These are phyloP conservation scores for Paguma larvata DNA, from an alignment of 2,797 vertebrate genomes.

Conservation along the genomic window DNA sequence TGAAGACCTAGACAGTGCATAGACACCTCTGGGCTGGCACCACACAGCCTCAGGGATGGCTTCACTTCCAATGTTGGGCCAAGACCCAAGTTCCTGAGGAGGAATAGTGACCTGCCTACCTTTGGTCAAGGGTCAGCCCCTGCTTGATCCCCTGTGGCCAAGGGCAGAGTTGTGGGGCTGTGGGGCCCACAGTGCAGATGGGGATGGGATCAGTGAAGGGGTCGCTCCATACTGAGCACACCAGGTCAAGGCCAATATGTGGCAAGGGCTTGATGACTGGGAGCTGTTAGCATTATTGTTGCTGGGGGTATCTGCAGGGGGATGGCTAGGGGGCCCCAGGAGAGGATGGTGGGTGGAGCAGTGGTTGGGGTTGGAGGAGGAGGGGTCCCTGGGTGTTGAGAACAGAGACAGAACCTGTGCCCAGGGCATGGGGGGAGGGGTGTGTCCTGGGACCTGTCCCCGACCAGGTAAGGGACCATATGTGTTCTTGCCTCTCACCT, in stretches of 20 bases:
- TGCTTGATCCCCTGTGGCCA: not conserved
- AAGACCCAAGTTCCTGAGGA: not conserved
- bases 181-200: not conserved
- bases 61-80: not conserved
- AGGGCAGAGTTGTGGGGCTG: not conserved
- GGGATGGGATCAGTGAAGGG: not conserved
- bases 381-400: too few relatives aligned
- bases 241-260: fast-evolving
- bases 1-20: not conserved
- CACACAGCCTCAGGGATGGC: not conserved
- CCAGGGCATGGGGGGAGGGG: not conserved
- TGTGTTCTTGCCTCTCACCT: not conserved
- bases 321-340: not conserved
- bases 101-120: not conserved
- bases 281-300: not conserved
- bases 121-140: not conserved
- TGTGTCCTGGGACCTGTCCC: not conserved
- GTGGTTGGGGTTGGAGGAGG: not conserved
- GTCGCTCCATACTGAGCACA: not conserved
- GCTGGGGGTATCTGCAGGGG: not conserved
- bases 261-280: fast-evolving
- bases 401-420: not conserved
- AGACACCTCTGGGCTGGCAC: not conserved
- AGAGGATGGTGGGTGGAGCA: not conserved
- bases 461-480: not conserved